phyloP scores from a whole-genome alignment of 1,140 invertebrate species.

The Drosophila ananassae region DNA sequence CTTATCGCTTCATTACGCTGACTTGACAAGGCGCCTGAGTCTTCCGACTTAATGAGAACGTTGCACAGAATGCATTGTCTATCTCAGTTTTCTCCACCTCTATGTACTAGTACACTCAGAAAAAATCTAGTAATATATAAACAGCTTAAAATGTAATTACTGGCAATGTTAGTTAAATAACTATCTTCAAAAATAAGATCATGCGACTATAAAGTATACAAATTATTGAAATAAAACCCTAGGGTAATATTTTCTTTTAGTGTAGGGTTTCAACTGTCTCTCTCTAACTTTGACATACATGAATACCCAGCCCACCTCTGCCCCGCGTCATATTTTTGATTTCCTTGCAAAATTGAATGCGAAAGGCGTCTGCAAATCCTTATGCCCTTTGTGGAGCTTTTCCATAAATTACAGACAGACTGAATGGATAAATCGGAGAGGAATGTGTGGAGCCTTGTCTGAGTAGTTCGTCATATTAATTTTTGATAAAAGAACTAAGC shows the following conservation, averaged over 20 bases:
- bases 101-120: not conserved
- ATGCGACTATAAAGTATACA: too few relatives aligned
- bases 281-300: slow-evolving; percentile 52
- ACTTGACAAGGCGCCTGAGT: slow-evolving; percentile 55
- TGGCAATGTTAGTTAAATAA: too few relatives aligned
- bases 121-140: not conserved
- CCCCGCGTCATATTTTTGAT: slow-evolving; percentile 13
- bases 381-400: slow-evolving; percentile 50
- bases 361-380: slow-evolving; percentile 53
- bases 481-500: slow-evolving; percentile 54
- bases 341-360: slow-evolving; percentile 33
- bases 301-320: slow-evolving; percentile 27
- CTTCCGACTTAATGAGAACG: slow-evolving; percentile 64
- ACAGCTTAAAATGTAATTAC: not conserved
- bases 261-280: not conserved
- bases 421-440: slow-evolving; percentile 6
- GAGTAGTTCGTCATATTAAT: slow-evolving; percentile 74
- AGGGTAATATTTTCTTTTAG: not conserved
- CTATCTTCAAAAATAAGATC: too few relatives aligned
- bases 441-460: slow-evolving; percentile 38
- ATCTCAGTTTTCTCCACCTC: not conserved
- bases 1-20: slow-evolving; percentile 75
- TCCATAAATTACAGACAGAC: slow-evolving; percentile 19
- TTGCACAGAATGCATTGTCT: slow-evolving; percentile 47
- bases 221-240: not conserved